phyloP scores from a whole-genome alignment of 1,140 invertebrate genomes.

The Chrysoperla carnea region DNA sequence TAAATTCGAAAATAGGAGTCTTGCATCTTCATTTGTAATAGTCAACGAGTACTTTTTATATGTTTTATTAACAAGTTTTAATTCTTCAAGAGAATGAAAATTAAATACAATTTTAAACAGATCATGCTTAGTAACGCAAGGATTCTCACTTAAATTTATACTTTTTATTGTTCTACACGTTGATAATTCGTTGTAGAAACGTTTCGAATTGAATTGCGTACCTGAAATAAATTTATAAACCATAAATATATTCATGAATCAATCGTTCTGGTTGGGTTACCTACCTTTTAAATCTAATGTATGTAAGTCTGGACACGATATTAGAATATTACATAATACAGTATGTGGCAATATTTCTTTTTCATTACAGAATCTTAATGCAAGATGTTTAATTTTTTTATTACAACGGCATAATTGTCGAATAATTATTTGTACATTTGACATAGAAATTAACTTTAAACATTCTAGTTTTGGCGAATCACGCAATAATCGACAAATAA shows the following conservation, averaged over 20 bases:
- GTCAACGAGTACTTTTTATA: constrained; percentile 1
- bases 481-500: constrained; percentile 5
- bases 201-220: constrained; percentile 1
- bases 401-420: constrained; percentile 1
- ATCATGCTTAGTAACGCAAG: constrained; percentile 1
- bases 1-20: constrained; percentile 6
- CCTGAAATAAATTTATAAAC: too few species aligned
- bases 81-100: constrained; percentile 5
- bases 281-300: constrained; percentile 5
- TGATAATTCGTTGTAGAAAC: constrained; percentile 2
- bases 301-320: constrained; percentile 3
- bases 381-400: constrained; percentile 4
- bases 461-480: not conserved
- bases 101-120: constrained; percentile 4
- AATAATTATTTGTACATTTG: not conserved
- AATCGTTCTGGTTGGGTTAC: too few species aligned
- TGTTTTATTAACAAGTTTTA: not conserved
- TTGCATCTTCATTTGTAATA: constrained; percentile 6
- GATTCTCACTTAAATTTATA: constrained; percentile 6
- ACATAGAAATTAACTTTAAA: not conserved
- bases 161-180: constrained; percentile 2
- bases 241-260: too few species aligned
- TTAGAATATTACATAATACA: constrained; percentile 3
- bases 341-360: constrained; percentile 1
- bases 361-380: constrained; percentile 3